Evolutionary conservation across 1,140 invertebrate species (phyloP).

Genomic region (Trinorchestia longiramus): DNA sequence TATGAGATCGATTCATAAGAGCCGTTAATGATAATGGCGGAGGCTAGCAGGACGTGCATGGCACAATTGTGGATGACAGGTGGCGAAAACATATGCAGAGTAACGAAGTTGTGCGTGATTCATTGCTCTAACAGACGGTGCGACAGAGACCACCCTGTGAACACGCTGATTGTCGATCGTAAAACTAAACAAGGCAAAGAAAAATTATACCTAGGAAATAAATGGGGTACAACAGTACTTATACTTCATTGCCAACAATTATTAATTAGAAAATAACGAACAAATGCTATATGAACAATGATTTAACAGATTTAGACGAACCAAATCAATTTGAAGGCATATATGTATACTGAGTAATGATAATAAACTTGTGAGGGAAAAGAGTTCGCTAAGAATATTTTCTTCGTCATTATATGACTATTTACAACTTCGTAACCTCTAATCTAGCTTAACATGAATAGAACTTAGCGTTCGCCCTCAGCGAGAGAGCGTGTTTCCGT

Average conservation of each 20-base stretch:
- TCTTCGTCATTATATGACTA: background rate
- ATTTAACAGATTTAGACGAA: background rate
- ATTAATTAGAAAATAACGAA: background rate
- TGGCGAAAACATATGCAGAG: background rate
- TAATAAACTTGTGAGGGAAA: no score
- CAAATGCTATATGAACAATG: background rate
- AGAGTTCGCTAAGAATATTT: no score
- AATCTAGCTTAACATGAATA: background rate
- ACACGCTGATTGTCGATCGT: background rate
- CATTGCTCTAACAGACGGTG: background rate
- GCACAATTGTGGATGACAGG: constrained; percentile 30
- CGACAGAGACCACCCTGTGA: background rate
- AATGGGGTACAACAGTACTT: background rate
- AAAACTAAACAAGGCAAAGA: background rate
- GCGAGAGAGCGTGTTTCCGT: background rate
- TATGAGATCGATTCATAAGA: background rate
- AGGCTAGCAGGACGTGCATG: background rate
- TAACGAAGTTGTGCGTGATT: background rate
- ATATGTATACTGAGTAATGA: background rate
- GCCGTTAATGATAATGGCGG: constrained; percentile 14
- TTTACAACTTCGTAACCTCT: background rate
- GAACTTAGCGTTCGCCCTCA: background rate
- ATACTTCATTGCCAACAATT: background rate
- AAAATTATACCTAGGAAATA: background rate
- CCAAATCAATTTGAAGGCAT: background rate